Evolutionary conservation across 35 echinoderm and acorn worm genomes (phyloP), one percentile per base, ranked within the genome.

Genomic region (Strongylocentrotus purpuratus): DNA sequence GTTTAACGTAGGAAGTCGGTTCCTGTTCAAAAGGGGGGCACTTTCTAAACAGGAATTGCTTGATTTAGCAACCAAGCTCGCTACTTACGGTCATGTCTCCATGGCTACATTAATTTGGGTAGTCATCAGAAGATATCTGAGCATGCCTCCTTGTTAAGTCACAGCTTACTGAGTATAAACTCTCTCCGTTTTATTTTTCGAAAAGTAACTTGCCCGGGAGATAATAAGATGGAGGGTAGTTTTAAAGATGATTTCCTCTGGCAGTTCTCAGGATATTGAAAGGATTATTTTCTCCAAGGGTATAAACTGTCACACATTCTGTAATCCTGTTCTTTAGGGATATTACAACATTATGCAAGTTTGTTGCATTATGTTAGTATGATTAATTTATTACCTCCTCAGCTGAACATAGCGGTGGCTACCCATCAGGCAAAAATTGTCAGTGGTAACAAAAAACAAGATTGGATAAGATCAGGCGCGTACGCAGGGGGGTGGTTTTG

Each of bases 171-270:
- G 20, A 78, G 65, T 22, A 78, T 78, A 28, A n/a, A 78, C 25
- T 78, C 65, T 22, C 65, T 18, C 65, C 20, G 65, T 78, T n/a
- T 78, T n/a, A n/a, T 52, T 52, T 55, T 55, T 28, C 3, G 28
- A 0, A 8, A n/a, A 78, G 65, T n/a, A 18, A 78, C 65, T 78
- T 78, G 65, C 65, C 65, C 20, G 65, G 65, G 28, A 78, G 65
- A 78, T 78, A 78, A 78, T 78, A 78, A 78, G 65, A 78, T 78
- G 65, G 28, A 78, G 65, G 25, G 65, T 78, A 78, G 65, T 78
- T 78, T 78, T 78, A 78, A 22, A n/a, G 65, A 78, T n/a, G 65
- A 78, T 78, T 78, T 78, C 65, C 65, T 78, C 20, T 4, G 7
- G 65, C 65, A 78, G 20, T 78, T 78, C 20, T 15, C 65, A 78